Conservation (phyloP, 2,888 invertebrate species). For the Tipula helvola region DNA sequence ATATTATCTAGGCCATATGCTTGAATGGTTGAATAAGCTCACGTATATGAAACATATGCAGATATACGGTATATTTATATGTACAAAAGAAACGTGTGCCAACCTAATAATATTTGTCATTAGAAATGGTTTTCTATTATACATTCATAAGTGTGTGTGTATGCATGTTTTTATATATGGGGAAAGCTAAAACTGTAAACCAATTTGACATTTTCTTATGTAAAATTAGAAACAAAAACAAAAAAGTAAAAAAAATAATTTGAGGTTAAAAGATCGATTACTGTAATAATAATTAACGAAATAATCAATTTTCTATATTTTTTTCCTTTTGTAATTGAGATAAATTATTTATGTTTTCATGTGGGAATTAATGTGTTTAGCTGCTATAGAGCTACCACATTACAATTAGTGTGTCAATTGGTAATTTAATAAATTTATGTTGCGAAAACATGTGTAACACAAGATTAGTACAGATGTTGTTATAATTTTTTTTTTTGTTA, state of each 20-base stretch:
- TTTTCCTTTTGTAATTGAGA: background rate
- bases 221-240: background rate
- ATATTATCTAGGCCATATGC: background rate
- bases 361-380: background rate
- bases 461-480: background rate
- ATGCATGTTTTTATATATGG: background rate
- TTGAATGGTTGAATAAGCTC: background rate
- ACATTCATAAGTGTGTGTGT: background rate
- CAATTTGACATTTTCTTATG: background rate
- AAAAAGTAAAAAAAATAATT: background rate
- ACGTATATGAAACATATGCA: background rate
- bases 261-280: constrained; percentile 4
- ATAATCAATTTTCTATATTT: background rate
- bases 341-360: background rate
- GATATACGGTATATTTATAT: background rate
- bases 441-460: background rate
- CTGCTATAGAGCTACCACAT: background rate
- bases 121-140: background rate
- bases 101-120: background rate
- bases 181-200: background rate
- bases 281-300: background rate
- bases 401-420: background rate
- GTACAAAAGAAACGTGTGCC: background rate
- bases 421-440: background rate
- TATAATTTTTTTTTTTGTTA: background rate